Conservation (phyloP, 2,888 invertebrate genomes). For the Perithous albicinctus region DNA sequence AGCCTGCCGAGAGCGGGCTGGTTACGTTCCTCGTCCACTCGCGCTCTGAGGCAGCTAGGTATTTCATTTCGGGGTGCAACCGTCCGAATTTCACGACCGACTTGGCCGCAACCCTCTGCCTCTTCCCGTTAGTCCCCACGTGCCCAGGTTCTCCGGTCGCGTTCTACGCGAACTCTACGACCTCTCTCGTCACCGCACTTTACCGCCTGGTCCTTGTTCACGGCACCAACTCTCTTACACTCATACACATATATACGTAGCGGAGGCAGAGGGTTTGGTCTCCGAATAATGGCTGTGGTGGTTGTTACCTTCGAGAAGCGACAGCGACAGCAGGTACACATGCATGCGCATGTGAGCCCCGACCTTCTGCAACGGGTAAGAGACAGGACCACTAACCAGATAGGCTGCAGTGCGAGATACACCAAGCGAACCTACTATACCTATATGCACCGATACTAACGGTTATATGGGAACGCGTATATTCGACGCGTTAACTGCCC, state of each 20-base stretch:
- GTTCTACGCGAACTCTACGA: constrained; percentile 40
- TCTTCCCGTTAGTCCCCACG: constrained; percentile 31
- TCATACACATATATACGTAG: constrained; percentile 29
- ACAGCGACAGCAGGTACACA: constrained; percentile 35
- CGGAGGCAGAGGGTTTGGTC: constrained; percentile 28
- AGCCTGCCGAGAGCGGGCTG: constrained; percentile 34
- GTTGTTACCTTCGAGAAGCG: constrained; percentile 60
- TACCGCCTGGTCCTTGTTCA: constrained; percentile 47
- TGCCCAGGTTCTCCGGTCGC: constrained; percentile 26
- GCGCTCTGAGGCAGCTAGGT: constrained; percentile 53
- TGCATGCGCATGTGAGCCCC: constrained; percentile 7
- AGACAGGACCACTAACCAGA: constrained; percentile 5
- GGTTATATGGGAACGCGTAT: constrained; percentile 26
- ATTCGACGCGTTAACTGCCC: constrained; percentile 33
- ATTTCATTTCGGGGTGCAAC: constrained; percentile 67
- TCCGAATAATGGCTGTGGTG: constrained; percentile 62
- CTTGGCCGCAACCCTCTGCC: constrained; percentile 63
- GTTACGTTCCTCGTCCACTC: constrained; percentile 49
- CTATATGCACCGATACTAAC: not conserved
- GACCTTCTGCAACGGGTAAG: constrained; percentile 5
- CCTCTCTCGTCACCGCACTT: constrained; percentile 62
- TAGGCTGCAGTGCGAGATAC: not conserved
- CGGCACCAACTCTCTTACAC: constrained; percentile 37
- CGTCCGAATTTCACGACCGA: constrained; percentile 68
- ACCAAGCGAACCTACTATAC: not conserved